Evolutionary conservation across 2,113 vertebrate species (phyloP).

Genomic region (Hippocampus abdominalis): DNA sequence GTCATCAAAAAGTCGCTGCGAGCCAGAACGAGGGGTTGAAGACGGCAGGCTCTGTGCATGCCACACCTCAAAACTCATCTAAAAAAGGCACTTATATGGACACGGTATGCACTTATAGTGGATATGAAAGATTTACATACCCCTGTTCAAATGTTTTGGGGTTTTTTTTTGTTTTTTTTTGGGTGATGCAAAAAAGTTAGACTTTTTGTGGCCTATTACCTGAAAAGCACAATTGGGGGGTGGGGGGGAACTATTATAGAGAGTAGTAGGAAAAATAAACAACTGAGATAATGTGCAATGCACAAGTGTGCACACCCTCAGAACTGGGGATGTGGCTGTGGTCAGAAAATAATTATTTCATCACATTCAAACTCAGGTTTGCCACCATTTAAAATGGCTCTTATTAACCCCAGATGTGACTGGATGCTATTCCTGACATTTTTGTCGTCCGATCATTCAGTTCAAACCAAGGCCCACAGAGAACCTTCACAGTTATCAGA

Average conservation of each 20-base stretch:
- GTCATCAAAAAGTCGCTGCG: constrained; percentile 36
- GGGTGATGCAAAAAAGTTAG: not conserved
- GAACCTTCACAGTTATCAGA: not conserved
- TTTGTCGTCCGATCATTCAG: not conserved
- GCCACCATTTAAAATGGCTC: not conserved
- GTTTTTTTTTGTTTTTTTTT: too few relatives aligned
- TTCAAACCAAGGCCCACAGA: too few relatives aligned
- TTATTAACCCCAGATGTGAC: too few relatives aligned
- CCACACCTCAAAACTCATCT: constrained; percentile 37
- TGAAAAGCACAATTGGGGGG: not conserved
- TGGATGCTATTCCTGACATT: not conserved
- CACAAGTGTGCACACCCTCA: not conserved
- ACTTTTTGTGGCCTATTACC: not conserved
- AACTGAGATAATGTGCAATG: not conserved
- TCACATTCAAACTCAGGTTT: not conserved
- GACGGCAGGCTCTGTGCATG: not conserved
- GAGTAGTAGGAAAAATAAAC: not conserved
- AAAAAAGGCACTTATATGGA: constrained; percentile 57
- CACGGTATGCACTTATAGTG: constrained; percentile 41
- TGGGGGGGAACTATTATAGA: not conserved
- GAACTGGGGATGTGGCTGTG: too few relatives aligned
- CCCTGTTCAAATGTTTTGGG: not conserved
- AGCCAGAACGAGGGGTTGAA: constrained; percentile 56
- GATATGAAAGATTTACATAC: not conserved
- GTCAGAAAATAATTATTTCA: too few relatives aligned